These are phyloP conservation scores for Eunapius fragilis DNA, from an alignment of 37 sponge, comb jelly and placozoan species.

Conservation along the genomic window DNA sequence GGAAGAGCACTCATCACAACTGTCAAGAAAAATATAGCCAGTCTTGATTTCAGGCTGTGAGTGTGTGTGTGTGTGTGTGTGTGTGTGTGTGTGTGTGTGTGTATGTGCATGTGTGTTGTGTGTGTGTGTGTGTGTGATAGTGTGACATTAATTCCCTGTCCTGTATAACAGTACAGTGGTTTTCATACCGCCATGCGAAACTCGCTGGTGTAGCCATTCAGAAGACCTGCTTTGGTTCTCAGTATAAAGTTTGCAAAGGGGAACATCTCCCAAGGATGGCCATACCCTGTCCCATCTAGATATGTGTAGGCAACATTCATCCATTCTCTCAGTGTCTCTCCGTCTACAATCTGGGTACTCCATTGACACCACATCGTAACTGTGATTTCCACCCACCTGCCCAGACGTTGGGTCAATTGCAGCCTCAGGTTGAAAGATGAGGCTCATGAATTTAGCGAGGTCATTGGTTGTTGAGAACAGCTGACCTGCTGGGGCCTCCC, in stretches of 20 bases:
- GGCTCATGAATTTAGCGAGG: slow-evolving; percentile 58
- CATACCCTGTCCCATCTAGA: slow-evolving; percentile 63
- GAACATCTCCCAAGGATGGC: slow-evolving; percentile 74
- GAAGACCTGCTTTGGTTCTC: slow-evolving; percentile 60
- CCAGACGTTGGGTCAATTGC: slow-evolving; percentile 7
- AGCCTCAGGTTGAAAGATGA: slow-evolving; percentile 43
- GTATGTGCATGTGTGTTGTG: background rate
- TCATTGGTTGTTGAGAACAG: slow-evolving; percentile 64
- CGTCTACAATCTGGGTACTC: slow-evolving; percentile 59
- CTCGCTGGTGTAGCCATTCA: slow-evolving; percentile 73
- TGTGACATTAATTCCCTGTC: background rate
- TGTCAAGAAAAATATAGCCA: slow-evolving; percentile 66
- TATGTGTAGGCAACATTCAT: slow-evolving; percentile 62
- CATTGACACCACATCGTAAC: background rate
- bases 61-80: background rate
- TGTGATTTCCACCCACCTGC: slow-evolving; percentile 26
- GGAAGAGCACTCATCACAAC: slow-evolving; percentile 45
- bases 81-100: background rate
- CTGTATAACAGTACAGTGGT: background rate
- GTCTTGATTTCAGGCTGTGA: slow-evolving; percentile 62
- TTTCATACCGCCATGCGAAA: slow-evolving; percentile 49
- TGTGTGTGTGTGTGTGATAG: no score
- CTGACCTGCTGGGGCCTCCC: slow-evolving; percentile 81
- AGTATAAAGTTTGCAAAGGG: slow-evolving; percentile 54
- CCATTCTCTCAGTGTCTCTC: slow-evolving; percentile 78